A percentile compares a stretch with the other conserved stretches of the same genome.
These are phyloP conservation scores for Sycophila texana DNA, from an alignment of 2,888 invertebrate genomes.

Conservation along the genomic window DNA sequence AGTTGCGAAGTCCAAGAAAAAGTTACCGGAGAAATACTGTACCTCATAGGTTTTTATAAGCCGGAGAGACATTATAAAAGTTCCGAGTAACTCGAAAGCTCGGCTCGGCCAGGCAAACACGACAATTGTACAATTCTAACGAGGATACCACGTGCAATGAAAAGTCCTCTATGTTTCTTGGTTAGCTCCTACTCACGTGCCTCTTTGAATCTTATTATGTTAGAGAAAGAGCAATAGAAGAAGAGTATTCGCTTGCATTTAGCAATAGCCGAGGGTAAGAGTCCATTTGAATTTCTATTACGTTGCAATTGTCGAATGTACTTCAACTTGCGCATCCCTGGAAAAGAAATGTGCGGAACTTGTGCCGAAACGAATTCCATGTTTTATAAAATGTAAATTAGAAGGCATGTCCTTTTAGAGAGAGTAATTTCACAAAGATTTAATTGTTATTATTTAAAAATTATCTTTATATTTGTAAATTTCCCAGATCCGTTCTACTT, in stretches of 20 bases:
- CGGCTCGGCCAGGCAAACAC: neutral
- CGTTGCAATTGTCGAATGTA: neutral
- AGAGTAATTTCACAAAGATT: no score
- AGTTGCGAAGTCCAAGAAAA: neutral
- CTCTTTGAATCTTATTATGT: neutral
- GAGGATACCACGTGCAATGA: constrained; percentile 6
- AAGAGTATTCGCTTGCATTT: neutral
- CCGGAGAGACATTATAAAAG: constrained; percentile 15
- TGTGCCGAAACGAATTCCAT: neutral
- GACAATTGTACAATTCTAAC: neutral
- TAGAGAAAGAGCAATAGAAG: neutral
- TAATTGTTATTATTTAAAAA: neutral
- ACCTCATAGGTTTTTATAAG: constrained; percentile 2
- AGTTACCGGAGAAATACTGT: neutral
- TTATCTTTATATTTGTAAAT: neutral
- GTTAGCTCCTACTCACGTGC: no score
- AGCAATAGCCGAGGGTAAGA: neutral
- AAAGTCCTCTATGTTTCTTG: neutral
- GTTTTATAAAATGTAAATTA: neutral
- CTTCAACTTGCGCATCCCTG: neutral
- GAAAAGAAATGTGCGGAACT: constrained; percentile 2
- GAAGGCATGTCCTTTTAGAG: no score
- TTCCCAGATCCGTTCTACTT: no score
- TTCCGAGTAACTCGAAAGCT: neutral
- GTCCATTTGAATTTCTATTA: neutral